Conservation (phyloP, 2,888 invertebrate species). For the Mesochorus sp. region DNA sequence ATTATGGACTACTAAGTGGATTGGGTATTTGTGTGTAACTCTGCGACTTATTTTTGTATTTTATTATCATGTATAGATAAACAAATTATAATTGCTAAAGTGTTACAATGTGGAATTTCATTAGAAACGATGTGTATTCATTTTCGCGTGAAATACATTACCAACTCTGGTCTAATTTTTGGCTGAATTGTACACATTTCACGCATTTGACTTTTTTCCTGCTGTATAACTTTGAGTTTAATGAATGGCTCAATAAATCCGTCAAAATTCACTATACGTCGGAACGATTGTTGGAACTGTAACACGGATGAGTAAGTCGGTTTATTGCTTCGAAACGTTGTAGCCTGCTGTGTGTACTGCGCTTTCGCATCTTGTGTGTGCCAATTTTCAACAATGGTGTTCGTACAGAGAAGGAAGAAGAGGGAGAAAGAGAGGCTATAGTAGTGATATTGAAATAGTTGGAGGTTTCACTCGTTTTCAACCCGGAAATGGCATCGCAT, state of each 20-base stretch:
- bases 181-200: too few species aligned
- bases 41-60: too few species aligned
- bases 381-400: slow-evolving; percentile 49
- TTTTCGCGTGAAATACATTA: too few species aligned
- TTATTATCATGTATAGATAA: too few species aligned
- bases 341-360: slow-evolving; percentile 15
- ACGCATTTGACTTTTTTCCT: slow-evolving; percentile 4
- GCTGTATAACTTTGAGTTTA: slow-evolving; percentile 16
- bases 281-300: slow-evolving; percentile 32
- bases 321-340: slow-evolving; percentile 50
- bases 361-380: slow-evolving; percentile 2
- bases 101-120: too few species aligned
- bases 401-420: not conserved
- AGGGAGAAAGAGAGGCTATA: slow-evolving; percentile 2
- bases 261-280: slow-evolving; percentile 52
- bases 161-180: too few species aligned
- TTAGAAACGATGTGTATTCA: too few species aligned
- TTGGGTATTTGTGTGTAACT: too few species aligned
- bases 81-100: too few species aligned
- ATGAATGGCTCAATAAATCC: slow-evolving; percentile 43
- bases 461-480: slow-evolving; percentile 48
- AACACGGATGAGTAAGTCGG: slow-evolving; percentile 54
- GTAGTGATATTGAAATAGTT: slow-evolving; percentile 54
- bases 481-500: slow-evolving; percentile 48
- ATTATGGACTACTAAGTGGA: too few species aligned